Evolutionary conservation across 2,888 invertebrate genomes (phyloP).

Genomic region (Odontocolon sp.): DNA sequence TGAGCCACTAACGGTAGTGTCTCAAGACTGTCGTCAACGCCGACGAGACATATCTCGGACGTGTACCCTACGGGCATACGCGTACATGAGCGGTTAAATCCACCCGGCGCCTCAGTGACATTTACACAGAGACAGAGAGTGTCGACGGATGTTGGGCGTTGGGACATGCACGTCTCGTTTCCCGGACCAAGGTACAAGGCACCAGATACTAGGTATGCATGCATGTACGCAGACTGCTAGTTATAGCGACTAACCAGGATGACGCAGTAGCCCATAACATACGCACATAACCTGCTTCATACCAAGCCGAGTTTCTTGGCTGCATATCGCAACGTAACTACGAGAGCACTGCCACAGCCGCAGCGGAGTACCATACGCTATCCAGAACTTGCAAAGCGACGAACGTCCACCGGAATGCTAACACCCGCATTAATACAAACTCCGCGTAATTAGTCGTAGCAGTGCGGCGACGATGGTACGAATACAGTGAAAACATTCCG

Average conservation of each 20-base stretch:
- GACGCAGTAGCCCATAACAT: conserved; percentile 37
- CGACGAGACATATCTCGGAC: conserved; percentile 25
- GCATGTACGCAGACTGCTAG: neutral
- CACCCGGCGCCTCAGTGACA: conserved; percentile 64
- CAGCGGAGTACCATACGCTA: conserved; percentile 11
- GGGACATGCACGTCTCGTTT: conserved; percentile 30
- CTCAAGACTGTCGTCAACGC: conserved; percentile 8
- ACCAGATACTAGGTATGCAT: neutral
- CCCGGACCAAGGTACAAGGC: neutral
- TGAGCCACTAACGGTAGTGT: conserved; percentile 21
- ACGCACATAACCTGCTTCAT: conserved; percentile 40
- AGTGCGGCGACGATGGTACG: conserved; percentile 26
- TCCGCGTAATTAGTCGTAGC: conserved; percentile 72
- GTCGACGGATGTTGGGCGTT: conserved; percentile 54
- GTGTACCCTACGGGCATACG: conserved; percentile 26
- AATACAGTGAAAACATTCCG: neutral
- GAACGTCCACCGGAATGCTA: conserved; percentile 70
- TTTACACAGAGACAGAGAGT: conserved; percentile 29
- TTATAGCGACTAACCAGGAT: conserved; percentile 19
- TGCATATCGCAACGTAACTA: conserved; percentile 18
- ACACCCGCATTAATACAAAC: conserved; percentile 76
- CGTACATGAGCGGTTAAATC: conserved; percentile 66
- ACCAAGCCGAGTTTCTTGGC: conserved; percentile 16
- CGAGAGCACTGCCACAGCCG: conserved; percentile 17
- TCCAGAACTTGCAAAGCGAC: conserved; percentile 57